Base-by-base conservation (phyloP, 2,113 vertebrate species). In the Elachura formosa region DNA sequence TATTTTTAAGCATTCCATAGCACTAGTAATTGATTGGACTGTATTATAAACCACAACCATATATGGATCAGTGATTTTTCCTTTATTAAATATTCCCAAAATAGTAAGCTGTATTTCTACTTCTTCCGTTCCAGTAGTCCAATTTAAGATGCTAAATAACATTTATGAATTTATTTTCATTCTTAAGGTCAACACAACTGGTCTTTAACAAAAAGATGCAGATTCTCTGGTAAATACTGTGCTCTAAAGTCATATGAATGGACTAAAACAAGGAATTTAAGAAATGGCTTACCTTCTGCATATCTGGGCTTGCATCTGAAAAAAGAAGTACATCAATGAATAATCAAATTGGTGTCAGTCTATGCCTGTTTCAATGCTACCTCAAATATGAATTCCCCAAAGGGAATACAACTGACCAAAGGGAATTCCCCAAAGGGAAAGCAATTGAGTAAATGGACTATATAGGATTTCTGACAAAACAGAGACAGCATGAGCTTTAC, bases 201-300 rank as follows among this genome's bases (percentile, higher is more conserved):
- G n/a, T n/a, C n/a, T n/a, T n/a, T n/a, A n/a, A n/a, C 8, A 72
- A 63, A 68, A 88, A 41, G 31, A 87, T 49, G 8, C 12, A 66
- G 45, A 69, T 75, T 87, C 9, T 69, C 49, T 33, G 33, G 22
- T 51, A 89, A 95, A 66, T 36, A 51, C 51, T 33, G n/a, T 80
- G 20, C 43, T 85, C 19, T 9, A 34, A 48, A 45, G 11, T 48
- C 20, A 56, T 45, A 21, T 22, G 12, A 84, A 81, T 34, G 29
- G 38, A 24, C 19, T 46, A 73, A 84, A 83, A 8, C 18, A 79
- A 79, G 55, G 66, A 87, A 78, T 25, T 14, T 6, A 51, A 74
- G 7, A 92, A 62, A 41, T 7, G 3, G 6, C 96, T 98, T 97
- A 99, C 99, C 98, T 99, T 99, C 94, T 98, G 98, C n/a, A 98